Evolutionary conservation across 2,113 vertebrate genomes (phyloP), one percentile per base, ranked within the genome.

Genomic region (Poeciliopsis turrubarensis): DNA sequence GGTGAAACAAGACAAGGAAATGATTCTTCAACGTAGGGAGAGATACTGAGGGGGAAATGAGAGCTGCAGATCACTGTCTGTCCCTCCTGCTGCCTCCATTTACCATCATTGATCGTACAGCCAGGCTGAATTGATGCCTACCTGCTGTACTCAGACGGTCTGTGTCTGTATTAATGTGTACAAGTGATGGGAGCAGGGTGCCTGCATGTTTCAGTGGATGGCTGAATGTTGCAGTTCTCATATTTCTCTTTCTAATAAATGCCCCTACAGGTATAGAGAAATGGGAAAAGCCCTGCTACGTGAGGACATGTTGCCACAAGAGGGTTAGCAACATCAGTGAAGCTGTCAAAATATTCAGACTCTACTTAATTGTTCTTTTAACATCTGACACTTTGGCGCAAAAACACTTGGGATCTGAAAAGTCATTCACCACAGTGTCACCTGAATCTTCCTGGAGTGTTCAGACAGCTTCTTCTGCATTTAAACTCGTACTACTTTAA

Each of bases 1-100:
- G 70, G 89, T 75, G 72, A 83, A 86, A 84, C 68, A 72, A 84
- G 82, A 88, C 77, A 73, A 57, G 67, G 78, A 72, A 79, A 72
- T 80, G 64, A 66, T 75, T 70, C 83, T 89, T 70, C 79, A 79
- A 79, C 70, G 67, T 83, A 75, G 79, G 66, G 62, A 66, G 57
- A 60, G 70, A 60, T 68, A 75, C 65, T 14, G 39, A 25, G 51
- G 44, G 62, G 72, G 79, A 73, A 84, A 79, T 81, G 73, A 78
- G 89, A 76, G 74, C 68, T 73, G 66, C 68, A 80, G 79, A 88
- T 83, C 67, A 5, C 73, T 66, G 75, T 80, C 79, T 78, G 71
- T 86, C 80, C 75, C 80, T 89, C 88, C 86, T 57, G 85, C 91
- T 88, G 89, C 79, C 85, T 92, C 82, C 89, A 88, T 87, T 90